A percentile compares a stretch with the other conserved stretches of the same genome.
These are phyloP conservation scores for Anoura caudifer DNA, from an alignment of 2,113 vertebrate species.

Conservation along the genomic window DNA sequence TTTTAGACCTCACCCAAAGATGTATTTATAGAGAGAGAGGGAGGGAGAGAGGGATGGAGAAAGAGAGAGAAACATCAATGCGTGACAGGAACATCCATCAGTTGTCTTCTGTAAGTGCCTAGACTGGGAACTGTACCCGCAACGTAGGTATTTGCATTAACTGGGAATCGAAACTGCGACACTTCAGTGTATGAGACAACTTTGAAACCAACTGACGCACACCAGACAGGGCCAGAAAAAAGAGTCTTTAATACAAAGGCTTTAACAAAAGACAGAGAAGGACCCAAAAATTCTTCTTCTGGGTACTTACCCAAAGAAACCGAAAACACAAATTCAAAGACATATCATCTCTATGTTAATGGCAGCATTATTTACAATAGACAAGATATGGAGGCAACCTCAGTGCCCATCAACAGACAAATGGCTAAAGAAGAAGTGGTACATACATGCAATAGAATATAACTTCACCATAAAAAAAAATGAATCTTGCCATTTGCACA, in stretches of 20 bases:
- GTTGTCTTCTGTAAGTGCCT: too few species aligned
- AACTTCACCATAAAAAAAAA: neutral
- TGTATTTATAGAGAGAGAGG: too few species aligned
- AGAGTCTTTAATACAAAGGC: neutral
- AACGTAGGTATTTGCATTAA: too few species aligned
- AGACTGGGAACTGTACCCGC: too few species aligned
- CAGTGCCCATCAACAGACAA: neutral
- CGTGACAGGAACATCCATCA: too few species aligned
- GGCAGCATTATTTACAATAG: neutral
- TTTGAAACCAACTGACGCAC: too few species aligned
- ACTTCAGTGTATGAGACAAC: too few species aligned
- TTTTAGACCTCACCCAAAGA: too few species aligned
- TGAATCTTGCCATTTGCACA: neutral
- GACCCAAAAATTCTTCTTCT: neutral
- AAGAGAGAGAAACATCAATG: too few species aligned
- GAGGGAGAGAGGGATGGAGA: too few species aligned
- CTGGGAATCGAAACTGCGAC: too few species aligned
- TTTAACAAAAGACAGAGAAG: neutral
- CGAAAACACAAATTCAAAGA: neutral
- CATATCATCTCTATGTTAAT: neutral
- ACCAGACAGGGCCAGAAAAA: neutral
- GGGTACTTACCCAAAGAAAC: neutral
- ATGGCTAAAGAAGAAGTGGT: neutral
- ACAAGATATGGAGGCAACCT: neutral
- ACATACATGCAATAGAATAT: neutral